Conservation (phyloP, 1,140 invertebrate species). For the Pseudomyrmex gracilis region DNA sequence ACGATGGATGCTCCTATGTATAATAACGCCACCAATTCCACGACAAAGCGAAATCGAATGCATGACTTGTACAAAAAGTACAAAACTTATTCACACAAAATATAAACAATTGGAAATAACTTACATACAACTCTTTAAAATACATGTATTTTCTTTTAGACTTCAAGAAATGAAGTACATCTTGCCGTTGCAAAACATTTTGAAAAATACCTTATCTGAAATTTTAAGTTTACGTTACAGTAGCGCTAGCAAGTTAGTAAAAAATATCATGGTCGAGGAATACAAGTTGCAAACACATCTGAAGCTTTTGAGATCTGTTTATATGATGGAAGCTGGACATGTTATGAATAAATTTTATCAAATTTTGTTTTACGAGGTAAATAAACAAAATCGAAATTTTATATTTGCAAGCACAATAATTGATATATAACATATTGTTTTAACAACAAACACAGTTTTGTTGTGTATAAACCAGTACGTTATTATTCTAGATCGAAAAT, state of each 20-base stretch:
- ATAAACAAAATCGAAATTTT: neutral
- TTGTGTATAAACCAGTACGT: too few relatives aligned
- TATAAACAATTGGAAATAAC: conserved; percentile 16
- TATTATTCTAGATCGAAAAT: conserved; percentile 82
- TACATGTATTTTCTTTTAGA: conserved; percentile 66
- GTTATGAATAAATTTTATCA: conserved; percentile 88
- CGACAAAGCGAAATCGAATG: conserved; percentile 1
- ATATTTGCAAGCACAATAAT: neutral
- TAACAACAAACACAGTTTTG: neutral
- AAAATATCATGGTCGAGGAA: conserved; percentile 85
- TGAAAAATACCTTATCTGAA: conserved; percentile 81
- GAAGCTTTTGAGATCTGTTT: conserved; percentile 86
- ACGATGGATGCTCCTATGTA: conserved; percentile 65
- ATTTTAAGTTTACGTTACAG: conserved; percentile 84
- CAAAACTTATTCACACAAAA: neutral
- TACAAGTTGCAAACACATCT: conserved; percentile 85
- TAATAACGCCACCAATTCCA: neutral
- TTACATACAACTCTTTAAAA: neutral
- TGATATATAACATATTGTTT: conserved; percentile 55
- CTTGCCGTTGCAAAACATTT: conserved; percentile 81
- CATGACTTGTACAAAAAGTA: conserved; percentile 63
- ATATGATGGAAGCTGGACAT: conserved; percentile 88
- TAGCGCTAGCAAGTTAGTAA: conserved; percentile 85
- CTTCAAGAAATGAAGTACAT: conserved; percentile 75
- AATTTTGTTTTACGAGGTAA: conserved; percentile 87